These are phyloP conservation scores for Eristalis tenax DNA, from an alignment of 2,888 invertebrate species.

Conservation along the genomic window DNA sequence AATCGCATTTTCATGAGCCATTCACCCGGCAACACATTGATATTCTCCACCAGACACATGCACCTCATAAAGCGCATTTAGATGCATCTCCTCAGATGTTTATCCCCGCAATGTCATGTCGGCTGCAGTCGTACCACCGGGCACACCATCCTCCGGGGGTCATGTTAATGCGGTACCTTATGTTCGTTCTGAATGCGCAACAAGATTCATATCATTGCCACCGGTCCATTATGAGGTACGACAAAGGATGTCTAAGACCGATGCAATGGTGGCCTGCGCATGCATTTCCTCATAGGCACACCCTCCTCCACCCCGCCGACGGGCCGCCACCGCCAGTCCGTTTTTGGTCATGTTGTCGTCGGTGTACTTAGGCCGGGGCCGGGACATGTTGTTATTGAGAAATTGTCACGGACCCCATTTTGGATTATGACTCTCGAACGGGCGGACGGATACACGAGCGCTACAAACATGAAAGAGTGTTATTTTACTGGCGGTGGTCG, in stretches of 20 bases:
- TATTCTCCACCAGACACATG: conserved; percentile 48
- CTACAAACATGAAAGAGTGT: conserved; percentile 52
- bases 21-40: conserved; percentile 55
- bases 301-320: not conserved
- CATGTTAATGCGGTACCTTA: conserved; percentile 64
- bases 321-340: not conserved
- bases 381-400: conserved; percentile 37
- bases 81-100: conserved; percentile 58
- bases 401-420: conserved; percentile 57
- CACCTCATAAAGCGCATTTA: conserved; percentile 66
- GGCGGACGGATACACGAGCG: conserved; percentile 13
- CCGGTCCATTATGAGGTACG: conserved; percentile 64
- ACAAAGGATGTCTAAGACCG: conserved; percentile 55
- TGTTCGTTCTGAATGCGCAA: conserved; percentile 62
- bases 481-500: conserved; percentile 9
- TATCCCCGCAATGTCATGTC: conserved; percentile 38
- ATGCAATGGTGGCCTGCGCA: conserved; percentile 43
- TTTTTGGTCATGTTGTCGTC: conserved; percentile 16
- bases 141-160: conserved; percentile 22
- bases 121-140: not conserved
- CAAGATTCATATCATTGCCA: conserved; percentile 69
- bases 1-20: conserved; percentile 62
- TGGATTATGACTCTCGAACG: conserved; percentile 58
- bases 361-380: not conserved
- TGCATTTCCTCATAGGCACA: not conserved